phyloP scores from a whole-genome alignment of 2,113 vertebrate genomes.

The Parus major region DNA sequence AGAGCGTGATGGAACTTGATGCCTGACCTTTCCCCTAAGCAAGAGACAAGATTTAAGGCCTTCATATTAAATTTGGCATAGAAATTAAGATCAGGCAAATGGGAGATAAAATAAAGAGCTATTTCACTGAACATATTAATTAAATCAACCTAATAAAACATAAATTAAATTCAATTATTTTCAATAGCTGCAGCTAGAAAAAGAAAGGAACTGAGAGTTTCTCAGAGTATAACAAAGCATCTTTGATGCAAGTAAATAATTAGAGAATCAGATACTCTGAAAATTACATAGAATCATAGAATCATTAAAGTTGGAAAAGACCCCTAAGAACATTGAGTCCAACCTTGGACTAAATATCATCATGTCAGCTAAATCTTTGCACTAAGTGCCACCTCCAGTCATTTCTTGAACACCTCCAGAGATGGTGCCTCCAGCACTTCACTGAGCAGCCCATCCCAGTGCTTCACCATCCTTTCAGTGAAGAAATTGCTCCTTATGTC shows the following conservation, averaged over 20 bases:
- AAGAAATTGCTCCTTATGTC: background rate
- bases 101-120: background rate
- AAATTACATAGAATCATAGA: background rate
- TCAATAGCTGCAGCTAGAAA: background rate
- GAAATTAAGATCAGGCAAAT: background rate
- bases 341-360: background rate
- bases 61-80: background rate
- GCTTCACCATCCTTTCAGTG: background rate
- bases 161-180: background rate
- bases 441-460: background rate
- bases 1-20: background rate
- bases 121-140: background rate
- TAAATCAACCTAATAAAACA: background rate
- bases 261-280: background rate
- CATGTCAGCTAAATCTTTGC: background rate
- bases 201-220: background rate
- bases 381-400: fast-evolving
- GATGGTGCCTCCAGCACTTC: background rate
- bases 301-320: background rate
- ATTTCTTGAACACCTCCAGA: background rate
- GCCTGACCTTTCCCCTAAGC: background rate
- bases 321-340: background rate
- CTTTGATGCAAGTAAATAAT: background rate
- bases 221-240: background rate
- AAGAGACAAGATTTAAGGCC: background rate